These are phyloP conservation scores for Pogonocichla stellata DNA, from an alignment of 2,113 vertebrate genomes.

Conservation along the genomic window DNA sequence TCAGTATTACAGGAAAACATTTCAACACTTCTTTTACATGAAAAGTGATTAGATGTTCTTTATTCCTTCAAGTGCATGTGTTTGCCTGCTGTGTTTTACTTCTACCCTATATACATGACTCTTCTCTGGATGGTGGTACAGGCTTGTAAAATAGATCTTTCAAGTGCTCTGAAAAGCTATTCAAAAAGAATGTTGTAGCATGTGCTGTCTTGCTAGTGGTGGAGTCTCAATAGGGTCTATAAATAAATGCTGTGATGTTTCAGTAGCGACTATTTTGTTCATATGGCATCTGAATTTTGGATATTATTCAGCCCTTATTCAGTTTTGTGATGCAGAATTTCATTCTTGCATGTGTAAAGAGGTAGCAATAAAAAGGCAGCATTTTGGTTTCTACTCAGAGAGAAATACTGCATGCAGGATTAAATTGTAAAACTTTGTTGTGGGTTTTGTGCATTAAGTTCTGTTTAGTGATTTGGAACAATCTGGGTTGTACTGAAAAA, in stretches of 20 bases:
- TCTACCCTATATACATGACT: background rate
- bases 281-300: conserved; percentile 23
- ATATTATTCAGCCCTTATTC: background rate
- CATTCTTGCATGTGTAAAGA: background rate
- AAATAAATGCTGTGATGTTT: conserved; percentile 20
- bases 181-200: background rate
- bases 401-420: background rate
- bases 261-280: conserved; percentile 1
- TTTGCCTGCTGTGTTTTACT: background rate
- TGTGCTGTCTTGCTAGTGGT: background rate
- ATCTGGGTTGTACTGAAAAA: background rate
- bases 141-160: background rate
- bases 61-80: background rate
- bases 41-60: background rate
- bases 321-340: background rate
- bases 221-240: background rate
- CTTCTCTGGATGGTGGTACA: background rate
- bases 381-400: background rate
- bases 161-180: background rate
- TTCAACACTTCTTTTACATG: background rate
- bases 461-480: background rate
- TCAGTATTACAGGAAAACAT: background rate
- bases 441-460: background rate
- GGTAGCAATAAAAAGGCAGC: background rate
- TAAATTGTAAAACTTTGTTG: background rate